A percentile compares a stretch with the other conserved stretches of the same genome.
Evolutionary conservation across 2,113 vertebrate species (phyloP).

Genomic region (Caracal caracal): DNA sequence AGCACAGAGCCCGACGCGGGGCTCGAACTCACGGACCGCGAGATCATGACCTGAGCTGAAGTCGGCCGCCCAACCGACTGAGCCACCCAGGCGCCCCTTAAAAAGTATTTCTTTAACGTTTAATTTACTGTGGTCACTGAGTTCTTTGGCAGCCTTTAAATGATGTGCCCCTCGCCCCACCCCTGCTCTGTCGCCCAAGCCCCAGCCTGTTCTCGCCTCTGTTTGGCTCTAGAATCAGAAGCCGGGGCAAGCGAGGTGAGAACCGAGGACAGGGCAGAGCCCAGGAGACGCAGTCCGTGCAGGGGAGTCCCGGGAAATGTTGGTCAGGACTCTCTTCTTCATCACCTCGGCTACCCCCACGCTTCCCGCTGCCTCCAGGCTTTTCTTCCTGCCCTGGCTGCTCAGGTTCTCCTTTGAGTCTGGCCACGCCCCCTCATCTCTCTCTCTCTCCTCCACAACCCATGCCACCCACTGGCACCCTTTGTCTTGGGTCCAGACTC

Average conservation of each 20-base stretch:
- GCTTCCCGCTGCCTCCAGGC: neutral
- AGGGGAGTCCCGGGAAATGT: neutral
- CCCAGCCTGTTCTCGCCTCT: neutral
- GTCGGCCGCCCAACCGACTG: too few species aligned
- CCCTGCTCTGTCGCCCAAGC: neutral
- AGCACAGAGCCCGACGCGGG: too few species aligned
- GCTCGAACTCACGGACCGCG: too few species aligned
- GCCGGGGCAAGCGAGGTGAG: neutral
- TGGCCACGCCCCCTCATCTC: neutral
- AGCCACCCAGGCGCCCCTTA: neutral
- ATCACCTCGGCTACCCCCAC: fast-evolving
- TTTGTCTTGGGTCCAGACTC: neutral
- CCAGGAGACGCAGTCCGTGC: neutral
- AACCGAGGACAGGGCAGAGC: neutral
- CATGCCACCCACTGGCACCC: fast-evolving
- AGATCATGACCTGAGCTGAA: too few species aligned
- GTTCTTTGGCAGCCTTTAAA: neutral
- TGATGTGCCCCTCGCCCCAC: too few species aligned
- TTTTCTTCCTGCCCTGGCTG: neutral
- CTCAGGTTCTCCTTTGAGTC: neutral
- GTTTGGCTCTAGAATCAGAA: neutral
- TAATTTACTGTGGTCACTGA: neutral
- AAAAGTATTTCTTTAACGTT: neutral
- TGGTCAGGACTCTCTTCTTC: neutral
- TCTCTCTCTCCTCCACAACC: neutral